Evolutionary conservation across 1,140 invertebrate genomes (phyloP).

Genomic region (Homalodisca vitripennis): DNA sequence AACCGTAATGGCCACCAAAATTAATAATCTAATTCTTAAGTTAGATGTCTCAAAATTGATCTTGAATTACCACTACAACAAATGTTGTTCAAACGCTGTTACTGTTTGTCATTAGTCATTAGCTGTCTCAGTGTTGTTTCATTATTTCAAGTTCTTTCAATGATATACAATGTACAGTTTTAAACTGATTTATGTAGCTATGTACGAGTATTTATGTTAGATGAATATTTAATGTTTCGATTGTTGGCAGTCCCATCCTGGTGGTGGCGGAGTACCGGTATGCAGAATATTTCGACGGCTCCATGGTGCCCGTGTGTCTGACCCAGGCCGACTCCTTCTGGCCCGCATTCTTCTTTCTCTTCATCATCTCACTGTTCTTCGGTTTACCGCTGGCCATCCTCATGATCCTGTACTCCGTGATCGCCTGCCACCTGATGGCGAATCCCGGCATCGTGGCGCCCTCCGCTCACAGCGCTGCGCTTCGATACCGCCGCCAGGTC

Average conservation of each 20-base stretch:
- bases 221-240: no score
- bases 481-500: constrained; percentile 50
- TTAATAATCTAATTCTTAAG: no score
- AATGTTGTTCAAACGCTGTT: no score
- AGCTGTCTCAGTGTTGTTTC: no score
- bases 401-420: constrained; percentile 77
- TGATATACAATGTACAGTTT: no score
- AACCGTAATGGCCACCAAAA: no score
- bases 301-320: constrained; percentile 68
- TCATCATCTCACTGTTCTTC: constrained; percentile 79
- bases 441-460: constrained; percentile 63
- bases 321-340: constrained; percentile 70
- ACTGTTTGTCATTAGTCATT: no score
- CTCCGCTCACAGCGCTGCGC: constrained; percentile 37
- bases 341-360: constrained; percentile 74
- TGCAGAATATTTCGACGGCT: constrained; percentile 67
- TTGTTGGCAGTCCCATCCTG: constrained; percentile 82
- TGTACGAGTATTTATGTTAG: no score
- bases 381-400: constrained; percentile 77
- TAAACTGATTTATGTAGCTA: no score
- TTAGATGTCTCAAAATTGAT: no score
- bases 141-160: no score
- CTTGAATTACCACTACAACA: no score
- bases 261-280: constrained; percentile 69
- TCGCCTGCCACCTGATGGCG: constrained; percentile 78